A percentile compares a stretch with the other conserved stretches of the same genome.
Conservation (phyloP, 2,888 invertebrate genomes). For the Cantharis rustica region DNA sequence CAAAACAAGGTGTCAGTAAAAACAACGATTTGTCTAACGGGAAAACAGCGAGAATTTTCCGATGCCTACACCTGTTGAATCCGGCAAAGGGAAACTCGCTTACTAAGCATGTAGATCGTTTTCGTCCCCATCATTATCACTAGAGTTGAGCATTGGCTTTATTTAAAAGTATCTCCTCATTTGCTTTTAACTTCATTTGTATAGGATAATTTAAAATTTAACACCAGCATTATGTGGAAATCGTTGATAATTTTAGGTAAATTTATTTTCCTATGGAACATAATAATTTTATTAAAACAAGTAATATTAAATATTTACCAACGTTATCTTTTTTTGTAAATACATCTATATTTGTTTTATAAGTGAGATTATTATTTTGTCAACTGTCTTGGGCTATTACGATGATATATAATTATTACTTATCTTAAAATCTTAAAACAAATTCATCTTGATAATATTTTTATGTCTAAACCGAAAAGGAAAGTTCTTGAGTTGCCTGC, state of each 20-base stretch:
- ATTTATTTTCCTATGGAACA: not conserved
- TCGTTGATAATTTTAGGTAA: not conserved
- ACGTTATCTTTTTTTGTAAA: not conserved
- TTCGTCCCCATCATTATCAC: conserved; percentile 29
- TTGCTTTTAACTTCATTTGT: not conserved
- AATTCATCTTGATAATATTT: too few species aligned
- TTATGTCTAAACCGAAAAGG: too few species aligned
- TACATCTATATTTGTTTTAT: not conserved
- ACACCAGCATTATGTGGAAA: not conserved
- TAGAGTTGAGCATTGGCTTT: conserved; percentile 14
- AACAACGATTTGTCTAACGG: conserved; percentile 27
- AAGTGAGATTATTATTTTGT: not conserved
- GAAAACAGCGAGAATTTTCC: conserved; percentile 26
- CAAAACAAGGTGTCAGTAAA: conserved; percentile 26
- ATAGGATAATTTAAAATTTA: not conserved
- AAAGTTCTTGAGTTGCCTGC: too few species aligned
- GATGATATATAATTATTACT: not conserved
- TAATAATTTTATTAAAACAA: not conserved
- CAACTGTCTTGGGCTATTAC: not conserved
- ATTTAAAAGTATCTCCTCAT: not conserved
- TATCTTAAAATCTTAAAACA: not conserved
- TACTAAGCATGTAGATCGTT: conserved; percentile 35
- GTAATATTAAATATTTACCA: not conserved
- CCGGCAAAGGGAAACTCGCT: conserved; percentile 25
- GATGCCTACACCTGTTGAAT: conserved; percentile 35